Base-by-base conservation (phyloP, 2,888 invertebrate species). In the Syritta pipiens region DNA sequence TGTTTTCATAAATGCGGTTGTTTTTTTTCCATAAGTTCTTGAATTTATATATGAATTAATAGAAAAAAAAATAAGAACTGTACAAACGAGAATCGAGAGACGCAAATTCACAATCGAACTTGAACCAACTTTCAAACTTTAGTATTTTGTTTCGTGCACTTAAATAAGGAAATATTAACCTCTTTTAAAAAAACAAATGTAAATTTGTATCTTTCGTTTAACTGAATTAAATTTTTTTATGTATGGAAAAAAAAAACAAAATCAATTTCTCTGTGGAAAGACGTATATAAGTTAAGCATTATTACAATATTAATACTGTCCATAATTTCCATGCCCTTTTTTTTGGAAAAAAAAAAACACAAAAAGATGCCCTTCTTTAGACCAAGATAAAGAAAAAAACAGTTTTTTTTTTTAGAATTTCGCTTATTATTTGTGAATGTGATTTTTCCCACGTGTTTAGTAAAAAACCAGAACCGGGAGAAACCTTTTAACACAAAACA, bases 201-300 rank as follows among this genome's bases (percentile, higher is more conserved):
- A 35, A 48, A 48, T 53, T 49, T 72, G 37, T 62, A 22, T 6
- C 26, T 12, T 55, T 55, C 24, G 12, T 59, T 75, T 37, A n/a
- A 32, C 24, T 46, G 9, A 49, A 7, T 65, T 6, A 53, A 24
- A 55, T 42, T 53, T 49, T 37, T n/a, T n/a, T 63, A 37, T 44
- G 17, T 65, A 48, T 46, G 14, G 14, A 65, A 51, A 12, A 37
- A 30, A 49, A 49, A 62, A 42, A 28, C 40, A 53, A 63, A 90
- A 91, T 91, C 91, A 92, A 74, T 92, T 92, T 93, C 93, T 93
- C 92, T 93, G 93, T 93, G 93, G 93, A 93, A 93, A 93, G 93
- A 93, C 93, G 92, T 91, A 91, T 91, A 91, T 90, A 85, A 89
- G 88, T 87, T 88, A 86, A 72, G 57, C 82, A 82, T 87, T 88